Evolutionary conservation across 2,113 vertebrate genomes (phyloP).

Genomic region (Seriola quinqueradiata): DNA sequence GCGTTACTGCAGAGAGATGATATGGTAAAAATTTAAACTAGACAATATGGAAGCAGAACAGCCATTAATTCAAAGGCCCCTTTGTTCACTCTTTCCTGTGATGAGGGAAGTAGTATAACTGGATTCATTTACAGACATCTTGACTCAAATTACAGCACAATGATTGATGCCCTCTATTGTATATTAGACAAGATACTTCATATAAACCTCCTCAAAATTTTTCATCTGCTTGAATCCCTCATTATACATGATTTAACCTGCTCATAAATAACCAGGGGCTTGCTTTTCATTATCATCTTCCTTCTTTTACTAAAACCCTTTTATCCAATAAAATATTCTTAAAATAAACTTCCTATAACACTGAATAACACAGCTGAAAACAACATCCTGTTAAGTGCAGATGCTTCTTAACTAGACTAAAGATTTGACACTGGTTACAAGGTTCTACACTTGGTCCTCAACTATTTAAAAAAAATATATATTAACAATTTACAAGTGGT

Average conservation of each 20-base stretch:
- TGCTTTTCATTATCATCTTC: too few species aligned
- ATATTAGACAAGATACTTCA: neutral
- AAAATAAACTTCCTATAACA: neutral
- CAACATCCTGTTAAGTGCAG: neutral
- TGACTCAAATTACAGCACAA: neutral
- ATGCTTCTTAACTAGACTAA: neutral
- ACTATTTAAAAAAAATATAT: neutral
- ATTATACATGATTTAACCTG: neutral
- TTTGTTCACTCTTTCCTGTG: neutral
- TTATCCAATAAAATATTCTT: neutral
- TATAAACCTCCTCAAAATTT: neutral
- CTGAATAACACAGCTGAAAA: too few species aligned
- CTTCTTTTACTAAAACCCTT: neutral
- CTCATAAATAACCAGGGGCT: neutral
- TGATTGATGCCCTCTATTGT: neutral
- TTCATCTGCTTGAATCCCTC: neutral
- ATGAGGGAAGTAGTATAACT: slow-evolving; percentile 17
- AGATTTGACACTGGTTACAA: neutral
- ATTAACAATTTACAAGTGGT: neutral
- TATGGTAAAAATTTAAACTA: neutral
- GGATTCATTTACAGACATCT: neutral
- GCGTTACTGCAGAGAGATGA: neutral
- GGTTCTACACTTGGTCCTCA: neutral
- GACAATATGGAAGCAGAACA: neutral
- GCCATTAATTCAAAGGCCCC: neutral